Percentiles rank a stretch among this genome's conserved stretches.
These are phyloP conservation scores for Tapirus terrestris DNA, from an alignment of 2,113 vertebrate genomes.

Conservation along the genomic window DNA sequence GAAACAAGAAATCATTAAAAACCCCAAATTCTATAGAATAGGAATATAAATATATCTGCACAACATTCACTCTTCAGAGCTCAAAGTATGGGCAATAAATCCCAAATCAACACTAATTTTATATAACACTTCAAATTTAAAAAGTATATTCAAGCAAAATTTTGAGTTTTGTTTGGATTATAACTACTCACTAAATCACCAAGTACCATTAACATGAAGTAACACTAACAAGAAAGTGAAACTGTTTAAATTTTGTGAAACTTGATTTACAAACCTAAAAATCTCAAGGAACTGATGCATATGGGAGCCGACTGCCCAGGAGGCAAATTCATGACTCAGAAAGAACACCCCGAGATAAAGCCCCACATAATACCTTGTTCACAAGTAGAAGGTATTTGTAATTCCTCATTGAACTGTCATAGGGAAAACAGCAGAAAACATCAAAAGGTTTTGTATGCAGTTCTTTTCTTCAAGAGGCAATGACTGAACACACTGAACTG, in stretches of 20 bases:
- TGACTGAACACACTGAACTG: background rate
- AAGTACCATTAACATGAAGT: background rate
- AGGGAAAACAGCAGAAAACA: background rate
- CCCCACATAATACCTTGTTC: background rate
- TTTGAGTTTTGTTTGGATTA: background rate
- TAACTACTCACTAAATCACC: background rate
- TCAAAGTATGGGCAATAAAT: background rate
- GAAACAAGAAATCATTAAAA: background rate
- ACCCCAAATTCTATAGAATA: background rate
- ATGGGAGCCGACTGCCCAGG: background rate
- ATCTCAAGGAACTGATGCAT: background rate
- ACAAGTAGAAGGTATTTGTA: background rate
- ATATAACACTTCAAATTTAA: background rate
- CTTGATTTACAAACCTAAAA: conserved; percentile 30
- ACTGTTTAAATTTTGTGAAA: background rate
- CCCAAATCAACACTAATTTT: background rate
- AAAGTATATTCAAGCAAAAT: conserved; percentile 18
- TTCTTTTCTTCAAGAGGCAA: background rate
- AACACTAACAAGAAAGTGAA: conserved; percentile 18
- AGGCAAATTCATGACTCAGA: background rate
- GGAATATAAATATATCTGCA: background rate
- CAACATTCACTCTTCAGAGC: background rate
- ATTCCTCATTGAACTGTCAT: background rate
- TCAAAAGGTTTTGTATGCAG: background rate
- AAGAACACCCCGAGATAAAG: background rate